These are phyloP conservation scores for Frankliniella intonsa DNA, from an alignment of 2,888 invertebrate species.

Conservation along the genomic window DNA sequence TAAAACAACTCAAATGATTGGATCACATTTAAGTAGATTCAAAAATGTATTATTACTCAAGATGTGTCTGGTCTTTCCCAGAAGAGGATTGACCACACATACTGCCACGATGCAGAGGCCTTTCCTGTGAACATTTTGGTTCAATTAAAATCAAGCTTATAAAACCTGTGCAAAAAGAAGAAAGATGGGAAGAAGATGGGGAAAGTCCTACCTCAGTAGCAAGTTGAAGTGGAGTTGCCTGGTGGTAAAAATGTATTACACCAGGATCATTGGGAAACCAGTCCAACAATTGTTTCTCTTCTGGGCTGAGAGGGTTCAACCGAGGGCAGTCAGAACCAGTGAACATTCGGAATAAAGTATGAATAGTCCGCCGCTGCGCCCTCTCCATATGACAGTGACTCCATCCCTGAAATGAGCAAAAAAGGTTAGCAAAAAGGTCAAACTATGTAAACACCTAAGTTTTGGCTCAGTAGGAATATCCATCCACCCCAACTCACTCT, in stretches of 20 bases:
- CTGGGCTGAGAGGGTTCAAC: conserved; percentile 36
- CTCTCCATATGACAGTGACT: conserved; percentile 38
- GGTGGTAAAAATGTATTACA: conserved; percentile 40
- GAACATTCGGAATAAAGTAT: conserved; percentile 38
- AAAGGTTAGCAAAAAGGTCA: not conserved
- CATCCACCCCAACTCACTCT: not conserved
- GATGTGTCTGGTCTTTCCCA: not conserved
- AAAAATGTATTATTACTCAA: not conserved
- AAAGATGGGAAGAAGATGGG: not conserved
- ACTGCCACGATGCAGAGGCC: not conserved
- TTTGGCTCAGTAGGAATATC: no score
- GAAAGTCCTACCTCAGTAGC: conserved; percentile 38
- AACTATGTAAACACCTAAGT: not conserved
- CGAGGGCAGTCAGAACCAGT: conserved; percentile 38
- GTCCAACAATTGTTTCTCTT: conserved; percentile 36
- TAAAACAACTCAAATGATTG: not conserved
- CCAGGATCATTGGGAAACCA: conserved; percentile 38
- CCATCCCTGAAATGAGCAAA: conserved; percentile 31
- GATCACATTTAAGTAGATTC: not conserved
- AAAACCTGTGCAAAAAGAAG: not conserved
- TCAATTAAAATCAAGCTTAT: not conserved
- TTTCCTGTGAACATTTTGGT: not conserved
- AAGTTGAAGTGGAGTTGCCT: conserved; percentile 39
- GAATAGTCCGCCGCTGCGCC: conserved; percentile 39
- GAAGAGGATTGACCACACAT: not conserved